phyloP scores from a whole-genome alignment of 2,797 vertebrate species.

The Pseudotriccus pelzelni region DNA sequence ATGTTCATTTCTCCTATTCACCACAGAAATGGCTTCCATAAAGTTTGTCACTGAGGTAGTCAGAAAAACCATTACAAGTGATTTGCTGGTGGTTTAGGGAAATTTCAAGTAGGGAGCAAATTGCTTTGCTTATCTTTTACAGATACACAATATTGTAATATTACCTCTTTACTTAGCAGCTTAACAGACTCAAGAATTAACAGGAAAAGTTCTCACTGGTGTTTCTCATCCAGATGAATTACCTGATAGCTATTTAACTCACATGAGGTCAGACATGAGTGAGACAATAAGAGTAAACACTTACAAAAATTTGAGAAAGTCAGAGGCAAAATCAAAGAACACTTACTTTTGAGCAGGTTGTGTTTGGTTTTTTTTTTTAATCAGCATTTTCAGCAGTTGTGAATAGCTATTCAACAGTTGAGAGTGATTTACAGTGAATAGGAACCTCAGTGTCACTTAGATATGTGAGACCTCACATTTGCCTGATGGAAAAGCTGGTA shows the following conservation, averaged over 20 bases:
- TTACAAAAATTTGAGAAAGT: not conserved
- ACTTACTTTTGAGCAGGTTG: not conserved
- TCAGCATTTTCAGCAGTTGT: not conserved
- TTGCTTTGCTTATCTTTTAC: not conserved
- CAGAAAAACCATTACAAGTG: not conserved
- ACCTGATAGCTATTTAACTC: not conserved
- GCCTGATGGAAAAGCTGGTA: not conserved
- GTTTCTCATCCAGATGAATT: not conserved
- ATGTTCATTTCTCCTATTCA: not conserved
- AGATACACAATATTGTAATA: not conserved
- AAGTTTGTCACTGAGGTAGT: not conserved
- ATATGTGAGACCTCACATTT: not conserved
- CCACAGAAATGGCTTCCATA: not conserved
- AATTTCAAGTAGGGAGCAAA: not conserved
- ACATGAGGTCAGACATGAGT: not conserved
- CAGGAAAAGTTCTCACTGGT: not conserved
- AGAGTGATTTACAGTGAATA: not conserved
- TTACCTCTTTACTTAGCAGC: not conserved
- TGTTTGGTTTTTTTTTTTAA: not conserved
- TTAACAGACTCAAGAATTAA: conserved; percentile 5
- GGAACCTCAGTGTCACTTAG: not conserved
- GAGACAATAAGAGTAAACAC: not conserved
- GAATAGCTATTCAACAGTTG: not conserved
- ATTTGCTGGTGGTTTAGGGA: not conserved
- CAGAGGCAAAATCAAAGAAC: not conserved